Conservation (phyloP, 2,797 vertebrate genomes). For the Anomalospiza imberbis region DNA sequence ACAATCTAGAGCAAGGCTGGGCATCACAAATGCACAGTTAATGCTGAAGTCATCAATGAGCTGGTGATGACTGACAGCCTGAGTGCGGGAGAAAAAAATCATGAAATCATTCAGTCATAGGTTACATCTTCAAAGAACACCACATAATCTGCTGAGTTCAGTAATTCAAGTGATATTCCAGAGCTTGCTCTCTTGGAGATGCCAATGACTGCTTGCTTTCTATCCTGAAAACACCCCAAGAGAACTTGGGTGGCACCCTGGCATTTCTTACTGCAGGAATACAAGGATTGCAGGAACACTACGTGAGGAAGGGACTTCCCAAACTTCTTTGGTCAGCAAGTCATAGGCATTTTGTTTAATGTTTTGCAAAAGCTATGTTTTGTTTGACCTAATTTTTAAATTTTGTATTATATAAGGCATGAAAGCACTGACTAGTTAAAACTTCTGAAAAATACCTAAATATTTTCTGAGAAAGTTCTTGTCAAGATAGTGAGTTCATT, state of each 20-base stretch:
- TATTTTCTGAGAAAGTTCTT: not conserved
- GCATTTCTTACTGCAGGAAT: not conserved
- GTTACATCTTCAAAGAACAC: not conserved
- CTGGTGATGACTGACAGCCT: not conserved
- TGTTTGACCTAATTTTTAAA: not conserved
- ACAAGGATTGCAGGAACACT: not conserved
- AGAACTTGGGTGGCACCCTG: not conserved
- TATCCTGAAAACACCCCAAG: not conserved
- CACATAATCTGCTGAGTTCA: not conserved
- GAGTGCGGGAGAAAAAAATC: not conserved
- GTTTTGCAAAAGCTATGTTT: not conserved
- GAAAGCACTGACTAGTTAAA: not conserved
- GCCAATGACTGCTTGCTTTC: not conserved
- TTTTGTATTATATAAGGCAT: not conserved
- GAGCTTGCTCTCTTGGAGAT: not conserved
- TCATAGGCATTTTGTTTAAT: not conserved
- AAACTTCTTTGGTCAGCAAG: not conserved
- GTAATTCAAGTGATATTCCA: not conserved
- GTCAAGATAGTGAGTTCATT: not conserved
- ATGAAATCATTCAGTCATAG: not conserved
- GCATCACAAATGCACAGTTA: not conserved
- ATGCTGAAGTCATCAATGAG: not conserved
- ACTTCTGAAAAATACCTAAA: not conserved
- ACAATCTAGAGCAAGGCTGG: not conserved
- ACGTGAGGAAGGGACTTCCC: not conserved